Percentiles rank a stretch among this genome's conserved stretches.
phyloP scores from a whole-genome alignment of 2,113 vertebrate species.

The Tragelaphus buxtoni region DNA sequence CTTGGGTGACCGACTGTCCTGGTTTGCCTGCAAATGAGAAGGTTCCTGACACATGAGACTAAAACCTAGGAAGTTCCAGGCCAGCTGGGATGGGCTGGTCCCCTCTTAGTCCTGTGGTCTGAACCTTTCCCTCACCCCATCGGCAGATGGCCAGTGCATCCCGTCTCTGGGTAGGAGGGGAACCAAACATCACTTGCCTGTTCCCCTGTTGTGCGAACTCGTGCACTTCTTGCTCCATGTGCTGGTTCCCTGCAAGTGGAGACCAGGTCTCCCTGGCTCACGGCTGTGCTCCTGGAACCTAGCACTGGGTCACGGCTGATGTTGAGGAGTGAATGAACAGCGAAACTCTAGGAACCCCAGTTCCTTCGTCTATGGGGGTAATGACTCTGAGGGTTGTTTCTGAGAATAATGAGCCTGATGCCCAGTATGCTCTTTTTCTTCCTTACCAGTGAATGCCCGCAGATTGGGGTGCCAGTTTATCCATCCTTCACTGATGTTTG shows the following conservation, averaged over 20 bases:
- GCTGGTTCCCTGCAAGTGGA: neutral
- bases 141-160: neutral
- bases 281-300: too few relatives aligned
- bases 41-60: neutral
- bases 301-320: neutral
- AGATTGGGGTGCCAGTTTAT: neutral
- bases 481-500: neutral
- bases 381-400: neutral
- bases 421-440: neutral
- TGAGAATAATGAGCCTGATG: neutral
- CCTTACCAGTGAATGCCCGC: neutral
- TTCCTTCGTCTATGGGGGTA: neutral
- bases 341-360: neutral
- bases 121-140: neutral
- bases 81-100: neutral
- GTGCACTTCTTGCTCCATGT: neutral
- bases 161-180: neutral
- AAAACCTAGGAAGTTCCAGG: neutral
- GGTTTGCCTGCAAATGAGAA: neutral
- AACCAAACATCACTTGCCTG: neutral
- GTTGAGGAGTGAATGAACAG: fast-evolving
- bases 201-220: neutral
- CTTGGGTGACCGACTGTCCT: neutral
- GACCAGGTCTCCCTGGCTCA: neutral
- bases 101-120: neutral